These are phyloP conservation scores for Illadopsis cleaveri DNA, from an alignment of 2,113 vertebrate genomes.

Conservation along the genomic window DNA sequence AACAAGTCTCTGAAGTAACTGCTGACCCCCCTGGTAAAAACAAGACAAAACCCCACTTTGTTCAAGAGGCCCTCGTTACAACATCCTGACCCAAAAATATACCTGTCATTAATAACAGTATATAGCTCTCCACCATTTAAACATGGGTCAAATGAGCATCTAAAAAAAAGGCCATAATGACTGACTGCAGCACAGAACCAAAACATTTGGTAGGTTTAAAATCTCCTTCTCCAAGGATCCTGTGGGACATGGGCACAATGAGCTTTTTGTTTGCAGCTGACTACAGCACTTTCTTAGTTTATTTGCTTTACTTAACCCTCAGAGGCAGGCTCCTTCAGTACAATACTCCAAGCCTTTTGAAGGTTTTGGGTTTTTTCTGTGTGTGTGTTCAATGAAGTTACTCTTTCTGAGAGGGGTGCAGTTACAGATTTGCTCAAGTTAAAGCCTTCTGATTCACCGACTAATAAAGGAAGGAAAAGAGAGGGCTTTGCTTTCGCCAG, in stretches of 20 bases:
- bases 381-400: slow-evolving; percentile 3
- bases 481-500: slow-evolving; percentile 56
- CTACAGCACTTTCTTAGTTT: slow-evolving; percentile 52
- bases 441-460: slow-evolving; percentile 14
- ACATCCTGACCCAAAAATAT: slow-evolving; percentile 22
- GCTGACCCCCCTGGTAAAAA: not conserved
- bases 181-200: slow-evolving; percentile 63
- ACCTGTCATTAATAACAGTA: slow-evolving; percentile 47
- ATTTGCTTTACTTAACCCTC: slow-evolving; percentile 69
- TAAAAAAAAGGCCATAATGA: slow-evolving; percentile 29
- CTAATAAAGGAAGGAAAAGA: slow-evolving; percentile 31
- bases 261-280: slow-evolving; percentile 68
- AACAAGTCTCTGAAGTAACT: not conserved
- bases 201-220: slow-evolving; percentile 70
- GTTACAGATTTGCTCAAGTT: slow-evolving; percentile 46
- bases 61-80: not conserved
- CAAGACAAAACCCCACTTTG: slow-evolving; percentile 7
- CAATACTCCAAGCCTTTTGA: slow-evolving; percentile 10
- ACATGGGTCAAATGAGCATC: slow-evolving; percentile 51
- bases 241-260: slow-evolving; percentile 51
- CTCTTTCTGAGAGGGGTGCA: slow-evolving; percentile 36
- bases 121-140: slow-evolving; percentile 41
- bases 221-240: slow-evolving; percentile 31
- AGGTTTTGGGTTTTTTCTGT: not conserved
- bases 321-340: slow-evolving; percentile 46